A percentile compares a stretch with the other conserved stretches of the same genome.
Evolutionary conservation across 2,888 invertebrate genomes (phyloP).

Genomic region (Parnassius apollo): DNA sequence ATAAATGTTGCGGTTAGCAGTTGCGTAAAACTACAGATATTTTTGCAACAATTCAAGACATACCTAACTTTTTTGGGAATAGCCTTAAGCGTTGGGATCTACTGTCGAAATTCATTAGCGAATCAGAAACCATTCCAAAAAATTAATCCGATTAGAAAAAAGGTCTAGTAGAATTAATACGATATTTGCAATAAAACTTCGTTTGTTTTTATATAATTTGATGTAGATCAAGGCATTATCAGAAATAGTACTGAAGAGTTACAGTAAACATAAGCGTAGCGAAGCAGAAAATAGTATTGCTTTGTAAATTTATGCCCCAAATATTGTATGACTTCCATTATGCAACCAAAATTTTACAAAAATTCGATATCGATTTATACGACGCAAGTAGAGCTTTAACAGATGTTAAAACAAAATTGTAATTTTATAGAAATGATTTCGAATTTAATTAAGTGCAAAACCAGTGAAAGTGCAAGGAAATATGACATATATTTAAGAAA

Average conservation of each 20-base stretch:
- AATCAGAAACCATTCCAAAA: conserved; percentile 26
- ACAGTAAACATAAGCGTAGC: conserved; percentile 32
- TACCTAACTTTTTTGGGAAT: conserved; percentile 25
- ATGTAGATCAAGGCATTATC: conserved; percentile 30
- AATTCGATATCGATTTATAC: not conserved
- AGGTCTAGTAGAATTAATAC: conserved; percentile 28
- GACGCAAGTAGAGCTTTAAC: conserved; percentile 33
- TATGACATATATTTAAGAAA: not conserved
- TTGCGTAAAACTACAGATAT: conserved; percentile 28
- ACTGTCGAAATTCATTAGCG: conserved; percentile 21
- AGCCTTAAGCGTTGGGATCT: conserved; percentile 28
- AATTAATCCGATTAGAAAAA: conserved; percentile 26
- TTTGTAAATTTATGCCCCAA: conserved; percentile 30
- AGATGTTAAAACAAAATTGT: too few species aligned
- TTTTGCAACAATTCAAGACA: conserved; percentile 27
- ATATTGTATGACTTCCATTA: conserved; percentile 32
- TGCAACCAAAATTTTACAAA: conserved; percentile 22
- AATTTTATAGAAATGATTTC: too few species aligned
- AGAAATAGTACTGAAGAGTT: conserved; percentile 30
- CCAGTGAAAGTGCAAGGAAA: not conserved
- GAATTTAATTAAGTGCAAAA: too few species aligned
- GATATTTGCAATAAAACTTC: conserved; percentile 28
- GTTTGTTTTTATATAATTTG: conserved; percentile 7
- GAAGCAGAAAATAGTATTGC: conserved; percentile 32
- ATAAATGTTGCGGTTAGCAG: not conserved